Evolutionary conservation across 2,797 vertebrate species (phyloP), one percentile per base, ranked within the genome.

Genomic region (Artibeus lituratus): DNA sequence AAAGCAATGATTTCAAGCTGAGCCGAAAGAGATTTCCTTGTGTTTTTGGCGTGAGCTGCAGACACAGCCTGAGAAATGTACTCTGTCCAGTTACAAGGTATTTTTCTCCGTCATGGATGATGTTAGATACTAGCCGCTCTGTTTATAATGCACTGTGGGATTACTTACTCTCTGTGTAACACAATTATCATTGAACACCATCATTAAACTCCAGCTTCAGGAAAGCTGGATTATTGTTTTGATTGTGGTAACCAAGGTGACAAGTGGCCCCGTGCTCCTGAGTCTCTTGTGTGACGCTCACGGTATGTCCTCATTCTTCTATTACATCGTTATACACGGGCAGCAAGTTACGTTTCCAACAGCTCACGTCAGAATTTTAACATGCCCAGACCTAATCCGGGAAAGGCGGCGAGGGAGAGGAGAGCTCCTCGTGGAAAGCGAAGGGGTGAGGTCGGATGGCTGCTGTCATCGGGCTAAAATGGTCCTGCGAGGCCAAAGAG

Each of bases 131-230:
- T 80, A 94, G 78, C 53, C 93, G 67, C 88, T 96, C 85, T 88
- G 85, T 90, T 96, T 96, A 91, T 89, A 69, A 81, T 95, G 39
- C 88, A 62, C 44, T 57, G 87, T 3, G 3, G 94, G 88, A 94
- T 96, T 96, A 82, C 55, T 97, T 97, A 94, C 90, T 91, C 26
- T 85, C 94, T 84, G 59, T 91, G 51, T 57, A 95, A 94, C 80
- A 96, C n/a, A 97, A 87, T 96, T 94, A 67, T 98, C 97, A 85
- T 90, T 76, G 70, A 95, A 32, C 87, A 14, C 49, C 55, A n/a
- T 98, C 97, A 88, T 91, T 74, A 72, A 95, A 35, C 88, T 11
- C 53, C 65, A 39, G 90, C 55, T 87, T 87, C 77, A 74, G 95
- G 86, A 91, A 91, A 94, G 82, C 90, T 67, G 44, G 44, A 14